A percentile compares a stretch with the other conserved stretches of the same genome.
These are phyloP conservation scores for Chrysolina haemoptera DNA, from an alignment of 2,888 invertebrate genomes.

Conservation along the genomic window DNA sequence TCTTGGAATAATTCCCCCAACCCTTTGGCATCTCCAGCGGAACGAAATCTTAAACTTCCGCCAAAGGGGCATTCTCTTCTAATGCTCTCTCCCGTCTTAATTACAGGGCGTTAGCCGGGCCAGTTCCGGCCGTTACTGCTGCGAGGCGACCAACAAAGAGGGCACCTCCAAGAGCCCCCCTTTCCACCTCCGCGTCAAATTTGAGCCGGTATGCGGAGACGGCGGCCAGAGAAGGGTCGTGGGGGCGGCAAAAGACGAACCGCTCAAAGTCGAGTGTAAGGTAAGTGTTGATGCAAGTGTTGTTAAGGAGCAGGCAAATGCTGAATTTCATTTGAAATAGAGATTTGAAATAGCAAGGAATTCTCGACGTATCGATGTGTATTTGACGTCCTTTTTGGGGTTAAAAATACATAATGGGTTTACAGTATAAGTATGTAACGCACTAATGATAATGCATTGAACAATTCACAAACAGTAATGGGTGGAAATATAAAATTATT, in stretches of 20 bases:
- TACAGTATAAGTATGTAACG: too few species aligned
- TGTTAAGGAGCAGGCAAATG: background rate
- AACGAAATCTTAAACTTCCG: conserved; percentile 16
- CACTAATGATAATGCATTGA: too few species aligned
- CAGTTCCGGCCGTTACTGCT: conserved; percentile 83
- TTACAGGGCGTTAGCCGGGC: conserved; percentile 81
- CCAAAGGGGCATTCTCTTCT: background rate
- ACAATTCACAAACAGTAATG: too few species aligned
- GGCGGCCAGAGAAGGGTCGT: conserved; percentile 68
- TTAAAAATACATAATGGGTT: too few species aligned
- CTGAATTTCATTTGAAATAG: background rate
- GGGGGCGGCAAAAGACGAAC: conserved; percentile 73
- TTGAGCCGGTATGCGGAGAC: conserved; percentile 72
- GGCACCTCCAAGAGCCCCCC: conserved; percentile 84
- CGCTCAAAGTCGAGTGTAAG: conserved; percentile 72
- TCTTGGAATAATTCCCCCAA: background rate
- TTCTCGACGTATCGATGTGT: too few species aligned
- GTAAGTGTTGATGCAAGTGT: conserved; percentile 55
- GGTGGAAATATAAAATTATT: too few species aligned
- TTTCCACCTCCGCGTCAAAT: conserved; percentile 83
- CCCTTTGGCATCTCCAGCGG: background rate
- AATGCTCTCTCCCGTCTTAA: conserved; percentile 5
- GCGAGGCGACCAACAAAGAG: conserved; percentile 83
- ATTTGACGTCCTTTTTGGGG: too few species aligned
- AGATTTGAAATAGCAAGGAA: too few species aligned